These are phyloP conservation scores for Dendroctonus ponderosae DNA, from an alignment of 1,140 invertebrate genomes.

Conservation along the genomic window DNA sequence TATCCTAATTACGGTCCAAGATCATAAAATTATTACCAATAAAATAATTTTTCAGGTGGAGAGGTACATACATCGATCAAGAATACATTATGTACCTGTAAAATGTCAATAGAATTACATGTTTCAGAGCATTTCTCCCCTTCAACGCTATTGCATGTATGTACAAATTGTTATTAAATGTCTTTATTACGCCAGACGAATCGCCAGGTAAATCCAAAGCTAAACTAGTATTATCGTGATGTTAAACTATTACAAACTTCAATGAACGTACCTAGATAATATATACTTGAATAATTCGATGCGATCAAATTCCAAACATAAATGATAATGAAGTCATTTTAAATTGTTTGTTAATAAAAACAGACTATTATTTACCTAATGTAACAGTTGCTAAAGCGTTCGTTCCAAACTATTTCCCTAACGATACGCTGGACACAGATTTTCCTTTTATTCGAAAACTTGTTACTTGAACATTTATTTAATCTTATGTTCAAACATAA, in stretches of 20 bases:
- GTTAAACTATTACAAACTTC: no score
- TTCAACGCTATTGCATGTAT: conserved; percentile 46
- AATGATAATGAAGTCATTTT: no score
- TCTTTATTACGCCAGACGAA: conserved; percentile 21
- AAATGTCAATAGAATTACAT: conserved; percentile 28
- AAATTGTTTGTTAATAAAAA: no score
- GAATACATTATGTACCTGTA: conserved; percentile 34
- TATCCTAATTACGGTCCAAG: conserved; percentile 40
- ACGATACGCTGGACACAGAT: no score
- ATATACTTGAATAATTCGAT: background rate
- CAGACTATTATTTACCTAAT: no score
- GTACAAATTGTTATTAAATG: conserved; percentile 25
- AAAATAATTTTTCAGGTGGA: conserved; percentile 37
- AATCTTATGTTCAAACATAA: no score
- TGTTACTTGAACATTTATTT: no score
- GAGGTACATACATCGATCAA: conserved; percentile 37
- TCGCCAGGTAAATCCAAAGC: background rate
- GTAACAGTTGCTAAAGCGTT: no score
- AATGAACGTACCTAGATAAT: background rate
- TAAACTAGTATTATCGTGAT: no score
- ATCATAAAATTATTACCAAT: conserved; percentile 37
- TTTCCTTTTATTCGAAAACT: no score
- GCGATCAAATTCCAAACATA: background rate
- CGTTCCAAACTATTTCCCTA: no score
- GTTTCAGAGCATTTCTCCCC: conserved; percentile 23